Evolutionary conservation across 2,888 invertebrate genomes (phyloP), one percentile per base, ranked within the genome.

Genomic region (Aleiodes testaceus): DNA sequence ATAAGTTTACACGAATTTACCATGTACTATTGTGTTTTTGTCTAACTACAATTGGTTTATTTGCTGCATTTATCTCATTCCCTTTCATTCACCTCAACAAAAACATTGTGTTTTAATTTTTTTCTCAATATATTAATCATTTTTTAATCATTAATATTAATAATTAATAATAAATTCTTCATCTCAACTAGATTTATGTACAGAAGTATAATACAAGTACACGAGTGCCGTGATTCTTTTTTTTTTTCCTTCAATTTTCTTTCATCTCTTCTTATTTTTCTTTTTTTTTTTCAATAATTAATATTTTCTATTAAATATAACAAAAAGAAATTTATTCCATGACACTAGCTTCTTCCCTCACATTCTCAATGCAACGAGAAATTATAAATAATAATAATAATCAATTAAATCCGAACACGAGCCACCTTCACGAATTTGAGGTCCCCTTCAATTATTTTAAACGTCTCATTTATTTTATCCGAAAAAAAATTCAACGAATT

Each of bases 111-210:
- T 74, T 49, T 61, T 66, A 72, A 16, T 7, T 47, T 75, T 75
- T 69, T 36, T 69, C 66, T 79, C 72, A 77, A 78, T 79, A 78
- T 72, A 69, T 59, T 75, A 64, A 77, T 44, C 42, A 76, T 78
- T 77, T 16, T 16, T 26, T 26, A 55, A 74, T 75, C 72, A 26
- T 72, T 78, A 78, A 79, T 79, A 76, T 78, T 78, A 72, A 73
- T 77, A 78, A 78, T 77, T 50, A 76, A 77, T 78, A 78, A 80
- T 79, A 80, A 80, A 78, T 72, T 74, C 76, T 78, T 79, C 72
- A 77, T 77, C 75, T 79, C 79, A 79, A 79, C 80, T 82, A 84
- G 77, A 78, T 80, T 74, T 84, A 84, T 84, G 81, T 85, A 85
- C 85, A 85, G 74, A 78, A 77, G 77, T 83, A 84, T 83, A 74